Evolutionary conservation across 2,113 vertebrate species (phyloP).

Genomic region (Syngnathoides biaculeatus): DNA sequence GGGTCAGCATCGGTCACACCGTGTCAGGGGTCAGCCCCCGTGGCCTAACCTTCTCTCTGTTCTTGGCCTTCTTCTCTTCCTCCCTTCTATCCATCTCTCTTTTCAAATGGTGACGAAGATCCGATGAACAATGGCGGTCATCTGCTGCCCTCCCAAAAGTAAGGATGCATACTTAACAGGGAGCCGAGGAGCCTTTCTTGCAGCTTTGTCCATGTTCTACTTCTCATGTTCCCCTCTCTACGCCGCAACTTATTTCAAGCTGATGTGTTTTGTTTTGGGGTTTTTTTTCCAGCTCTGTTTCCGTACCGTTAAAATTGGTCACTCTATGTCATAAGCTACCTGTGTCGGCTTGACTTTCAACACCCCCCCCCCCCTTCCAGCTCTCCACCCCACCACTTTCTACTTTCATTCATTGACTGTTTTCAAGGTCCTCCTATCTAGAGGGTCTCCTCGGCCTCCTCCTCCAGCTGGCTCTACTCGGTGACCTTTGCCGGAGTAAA

Average conservation of each 20-base stretch:
- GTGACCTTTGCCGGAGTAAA: constrained; percentile 75
- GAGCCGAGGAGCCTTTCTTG: constrained; percentile 31
- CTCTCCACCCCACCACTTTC: constrained; percentile 4
- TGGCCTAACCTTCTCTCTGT: constrained; percentile 55
- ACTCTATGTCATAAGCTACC: constrained; percentile 1
- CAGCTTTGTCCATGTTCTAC: constrained; percentile 36
- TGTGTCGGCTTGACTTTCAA: constrained; percentile 12
- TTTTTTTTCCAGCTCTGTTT: too few relatives aligned
- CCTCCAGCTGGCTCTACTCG: constrained; percentile 85
- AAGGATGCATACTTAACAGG: constrained; percentile 70
- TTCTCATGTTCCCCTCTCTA: constrained; percentile 21
- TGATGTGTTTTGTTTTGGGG: constrained; percentile 10
- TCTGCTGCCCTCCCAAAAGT: constrained; percentile 64
- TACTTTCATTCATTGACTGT: constrained; percentile 32
- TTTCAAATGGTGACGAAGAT: constrained; percentile 63
- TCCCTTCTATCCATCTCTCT: constrained; percentile 63
- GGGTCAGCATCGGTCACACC: constrained; percentile 39
- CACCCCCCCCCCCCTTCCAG: neutral
- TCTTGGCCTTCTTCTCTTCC: constrained; percentile 55
- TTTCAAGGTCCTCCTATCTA: constrained; percentile 35
- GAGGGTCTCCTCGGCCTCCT: constrained; percentile 69
- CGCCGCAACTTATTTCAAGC: neutral
- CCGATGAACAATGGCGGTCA: constrained; percentile 66
- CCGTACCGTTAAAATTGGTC: neutral
- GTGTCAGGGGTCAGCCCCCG: constrained; percentile 56